A percentile compares a stretch with the other conserved stretches of the same genome.
phyloP scores from a whole-genome alignment of 2,113 vertebrate species.

The cattle (Bos taurus) region ARS-UCD2.0 NC_037339.1:38094001-38094500 shows the following conservation, averaged over 20 bases:
- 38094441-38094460: not conserved
- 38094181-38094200: conserved; percentile 36
- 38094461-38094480: not conserved
- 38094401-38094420: not conserved
- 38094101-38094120: conserved; percentile 51
- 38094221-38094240: not conserved
- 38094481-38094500: not conserved
- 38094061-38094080: conserved; percentile 60
- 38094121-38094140: conserved; percentile 11
- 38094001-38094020: not conserved
- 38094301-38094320: conserved; percentile 31
- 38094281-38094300: conserved; percentile 16
- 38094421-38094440: not conserved
- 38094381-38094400: not conserved
- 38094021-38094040: conserved; percentile 16
- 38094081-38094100: conserved; percentile 40
- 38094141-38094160: conserved; percentile 48
- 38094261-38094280: not conserved
- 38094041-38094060: conserved; percentile 44
- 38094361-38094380: not conserved
- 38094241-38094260: not conserved
- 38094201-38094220: not conserved
- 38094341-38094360: not conserved
- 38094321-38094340: not conserved
- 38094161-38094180: conserved; percentile 27